phyloP scores from a whole-genome alignment of 2,888 invertebrate species.

The Bugulina stolonifera region DNA sequence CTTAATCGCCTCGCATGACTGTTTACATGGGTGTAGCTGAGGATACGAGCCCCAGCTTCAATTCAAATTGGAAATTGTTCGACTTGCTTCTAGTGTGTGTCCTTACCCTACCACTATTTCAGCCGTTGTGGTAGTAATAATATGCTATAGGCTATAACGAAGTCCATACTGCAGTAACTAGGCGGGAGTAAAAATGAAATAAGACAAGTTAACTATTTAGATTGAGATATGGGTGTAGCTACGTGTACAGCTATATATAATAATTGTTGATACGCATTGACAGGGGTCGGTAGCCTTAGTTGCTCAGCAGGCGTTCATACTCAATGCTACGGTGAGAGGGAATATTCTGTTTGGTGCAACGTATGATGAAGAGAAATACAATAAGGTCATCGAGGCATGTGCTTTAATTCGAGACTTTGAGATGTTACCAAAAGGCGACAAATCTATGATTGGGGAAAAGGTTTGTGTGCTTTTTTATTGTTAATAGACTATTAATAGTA shows the following conservation, averaged over 20 bases:
- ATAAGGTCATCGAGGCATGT: conserved; percentile 32
- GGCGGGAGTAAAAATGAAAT: neutral
- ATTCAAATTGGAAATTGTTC: too few relatives aligned
- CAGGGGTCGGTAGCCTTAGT: conserved; percentile 34
- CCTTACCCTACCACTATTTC: too few relatives aligned
- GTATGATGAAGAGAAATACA: conserved; percentile 36
- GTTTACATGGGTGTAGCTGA: too few relatives aligned
- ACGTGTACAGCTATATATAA: too few relatives aligned
- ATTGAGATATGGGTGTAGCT: too few relatives aligned
- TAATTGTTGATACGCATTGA: neutral
- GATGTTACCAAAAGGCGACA: conserved; percentile 54
- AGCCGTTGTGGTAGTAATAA: too few relatives aligned
- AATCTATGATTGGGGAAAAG: conserved; percentile 57
- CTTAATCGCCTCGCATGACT: too few relatives aligned
- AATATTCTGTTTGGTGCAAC: conserved; percentile 54
- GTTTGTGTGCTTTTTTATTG: conserved; percentile 33
- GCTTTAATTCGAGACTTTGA: conserved; percentile 54
- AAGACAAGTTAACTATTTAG: neutral
- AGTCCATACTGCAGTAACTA: neutral
- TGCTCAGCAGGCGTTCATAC: conserved; percentile 54
- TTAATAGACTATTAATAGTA: too few relatives aligned
- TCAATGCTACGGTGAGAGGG: conserved; percentile 53
- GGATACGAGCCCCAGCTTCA: too few relatives aligned
- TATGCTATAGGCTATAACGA: too few relatives aligned
- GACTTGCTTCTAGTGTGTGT: too few relatives aligned